Base-by-base conservation (phyloP, 2,113 vertebrate species). In the Sebastes fasciatus region DNA sequence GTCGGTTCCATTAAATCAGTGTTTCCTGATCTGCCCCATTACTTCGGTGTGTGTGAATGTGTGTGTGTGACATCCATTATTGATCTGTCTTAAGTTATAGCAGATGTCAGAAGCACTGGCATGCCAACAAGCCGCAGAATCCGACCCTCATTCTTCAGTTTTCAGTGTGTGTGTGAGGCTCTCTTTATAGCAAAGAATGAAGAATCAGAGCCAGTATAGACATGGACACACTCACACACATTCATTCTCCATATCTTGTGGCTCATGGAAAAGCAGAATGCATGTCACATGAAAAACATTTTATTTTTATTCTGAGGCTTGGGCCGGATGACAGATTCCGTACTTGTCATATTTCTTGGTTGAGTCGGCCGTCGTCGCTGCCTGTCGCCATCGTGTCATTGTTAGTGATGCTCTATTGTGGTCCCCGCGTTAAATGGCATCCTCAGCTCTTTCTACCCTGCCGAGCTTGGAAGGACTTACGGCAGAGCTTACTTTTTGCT, bases 121-220 rank as follows among this genome's bases (percentile, higher is more conserved):
- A 71, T 78, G 75, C 89, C 67, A 80, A 57, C 84, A 79, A 86
- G 79, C 88, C 86, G 23, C 19, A 57, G 17, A 83, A 74, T 88
- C 74, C 63, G 81, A 65, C 13, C 61, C 17, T 79, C 65, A 65
- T 78, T 83, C 78, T 40, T 83, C 52, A 69, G 64, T 83, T 90
- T 93, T 88, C 55, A 81, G 60, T 48, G 21, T 65, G 21, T 65
- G 42, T 34, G 34, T 34, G 0, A 70, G 72, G 60, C 43, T 82
- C 43, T 60, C 72, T 67, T 77, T 9, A 60, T 81, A 45, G 85
- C 87, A 91, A 93, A 88, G 86, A 90, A 91, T 86, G 87, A 34
- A 85, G 11, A 79, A 67, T 42, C 11, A 0, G 45, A 61, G 82
- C 79, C 74, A 87, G 46, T 26, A 63, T 40, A 76, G 61, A 85